These are phyloP conservation scores for Cavia porcellus DNA, from an alignment of 2,113 vertebrate genomes.

Conservation along the genomic window DNA sequence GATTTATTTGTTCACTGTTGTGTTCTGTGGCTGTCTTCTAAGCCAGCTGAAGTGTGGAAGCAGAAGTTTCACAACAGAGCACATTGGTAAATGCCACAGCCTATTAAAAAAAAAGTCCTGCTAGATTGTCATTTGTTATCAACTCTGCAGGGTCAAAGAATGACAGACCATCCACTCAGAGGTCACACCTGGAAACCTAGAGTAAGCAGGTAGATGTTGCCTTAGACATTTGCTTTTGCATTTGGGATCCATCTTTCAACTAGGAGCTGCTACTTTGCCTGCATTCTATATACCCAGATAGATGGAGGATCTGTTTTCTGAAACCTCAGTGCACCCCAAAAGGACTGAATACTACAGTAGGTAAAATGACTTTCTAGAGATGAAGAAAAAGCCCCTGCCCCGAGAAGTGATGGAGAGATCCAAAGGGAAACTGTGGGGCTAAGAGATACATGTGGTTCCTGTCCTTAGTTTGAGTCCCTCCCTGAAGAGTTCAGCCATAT, in stretches of 20 bases:
- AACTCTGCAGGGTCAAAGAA: not conserved
- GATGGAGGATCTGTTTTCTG: not conserved
- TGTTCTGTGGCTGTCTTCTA: not conserved
- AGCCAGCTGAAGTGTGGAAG: conserved; percentile 17
- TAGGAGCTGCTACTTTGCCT: not conserved
- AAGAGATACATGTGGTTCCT: not conserved
- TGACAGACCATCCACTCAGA: not conserved
- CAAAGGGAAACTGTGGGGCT: not conserved
- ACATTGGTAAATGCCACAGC: not conserved
- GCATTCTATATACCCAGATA: not conserved
- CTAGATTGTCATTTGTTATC: conserved; percentile 2
- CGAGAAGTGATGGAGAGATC: not conserved
- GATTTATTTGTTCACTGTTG: conserved; percentile 16
- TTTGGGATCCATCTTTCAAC: conserved; percentile 3
- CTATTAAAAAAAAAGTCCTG: not conserved
- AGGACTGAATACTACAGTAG: not conserved
- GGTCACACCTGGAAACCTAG: not conserved
- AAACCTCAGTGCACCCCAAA: not conserved
- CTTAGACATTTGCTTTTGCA: not conserved
- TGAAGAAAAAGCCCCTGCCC: not conserved
- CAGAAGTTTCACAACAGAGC: conserved; percentile 24
- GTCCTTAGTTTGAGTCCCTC: not conserved
- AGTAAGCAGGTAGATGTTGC: not conserved
- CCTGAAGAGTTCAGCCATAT: not conserved
- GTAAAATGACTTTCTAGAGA: not conserved